phyloP scores from a whole-genome alignment of 1,140 invertebrate species.

The Pseudomyrmex cubaensis region DNA sequence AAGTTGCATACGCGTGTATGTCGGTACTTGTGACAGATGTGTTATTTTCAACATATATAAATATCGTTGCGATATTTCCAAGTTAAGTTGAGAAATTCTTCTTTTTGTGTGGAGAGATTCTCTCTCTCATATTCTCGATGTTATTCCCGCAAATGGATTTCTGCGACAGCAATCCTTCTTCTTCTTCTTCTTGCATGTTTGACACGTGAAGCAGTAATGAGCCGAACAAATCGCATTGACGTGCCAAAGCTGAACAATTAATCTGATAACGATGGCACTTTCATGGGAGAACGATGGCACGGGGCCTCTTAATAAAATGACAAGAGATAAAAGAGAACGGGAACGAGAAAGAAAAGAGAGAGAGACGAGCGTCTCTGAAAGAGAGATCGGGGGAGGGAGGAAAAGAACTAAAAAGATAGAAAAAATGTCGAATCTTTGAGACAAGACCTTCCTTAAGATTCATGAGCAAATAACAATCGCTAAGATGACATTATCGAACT shows the following conservation, averaged over 20 bases:
- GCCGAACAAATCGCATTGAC: constrained; percentile 35
- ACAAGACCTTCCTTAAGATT: constrained; percentile 5
- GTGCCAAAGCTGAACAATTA: constrained; percentile 47
- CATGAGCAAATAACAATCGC: constrained; percentile 36
- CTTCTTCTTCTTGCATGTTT: constrained; percentile 8
- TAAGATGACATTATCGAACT: constrained; percentile 16
- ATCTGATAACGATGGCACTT: constrained; percentile 38
- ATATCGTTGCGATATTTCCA: neutral
- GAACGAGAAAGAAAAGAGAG: neutral
- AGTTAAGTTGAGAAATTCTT: neutral
- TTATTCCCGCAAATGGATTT: constrained; percentile 47
- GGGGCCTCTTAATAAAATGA: constrained; percentile 31
- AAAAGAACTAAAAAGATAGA: constrained; percentile 17
- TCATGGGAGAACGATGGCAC: constrained; percentile 3
- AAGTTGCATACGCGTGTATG: neutral
- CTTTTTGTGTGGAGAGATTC: neutral
- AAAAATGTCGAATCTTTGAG: constrained; percentile 19
- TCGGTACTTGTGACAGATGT: no score
- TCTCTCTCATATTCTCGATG: neutral
- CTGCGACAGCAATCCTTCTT: constrained; percentile 16
- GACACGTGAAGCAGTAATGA: constrained; percentile 45
- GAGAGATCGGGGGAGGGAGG: neutral
- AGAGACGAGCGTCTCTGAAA: neutral
- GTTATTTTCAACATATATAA: neutral
- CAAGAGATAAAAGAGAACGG: constrained; percentile 2